Evolutionary conservation across 2,888 invertebrate species (phyloP), one percentile per base, ranked within the genome.

Genomic region (Idaea dimidiata): DNA sequence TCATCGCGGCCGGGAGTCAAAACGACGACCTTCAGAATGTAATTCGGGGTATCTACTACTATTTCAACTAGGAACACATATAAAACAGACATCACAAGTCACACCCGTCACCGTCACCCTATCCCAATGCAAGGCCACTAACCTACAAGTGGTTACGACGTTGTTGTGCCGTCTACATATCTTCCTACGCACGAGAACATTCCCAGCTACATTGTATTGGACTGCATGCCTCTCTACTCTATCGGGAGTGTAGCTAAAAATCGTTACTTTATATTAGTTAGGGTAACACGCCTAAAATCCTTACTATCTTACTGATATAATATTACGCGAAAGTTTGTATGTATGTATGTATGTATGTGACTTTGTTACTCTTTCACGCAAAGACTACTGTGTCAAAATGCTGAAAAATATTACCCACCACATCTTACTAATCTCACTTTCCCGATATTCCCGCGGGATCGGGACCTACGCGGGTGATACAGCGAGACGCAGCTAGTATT

Each of bases 101-200:
- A 71, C 59, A 59, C 63, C 75, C 75, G 72, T 69, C 78, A 77
- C 78, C 75, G 60, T 59, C 56, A 64, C 66, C 1, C 43, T 43
- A 43, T 43, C 43, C 10, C 43, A 43, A 43, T 14, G 43, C 63
- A 73, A 71, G 66, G 24, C 24, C 24, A 79, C 90, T 89, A 77
- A 92, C 93, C 93, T 91, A 43, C 43, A 14, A 43, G 43, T 43
- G 89, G 89, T 89, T 80, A 89, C 89, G 70, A 83, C 65, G 85
- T 87, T 90, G 90, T 89, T 87, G 87, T 93, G 92, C 70, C 91
- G 89, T 62, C 84, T 65, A 87, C 93, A 93, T 73, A 80, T 83
- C 81, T 80, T 83, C 76, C 85, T 91, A 87, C 84, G 80, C 71
- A 89, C 83, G 77, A 81, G 71, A 65, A 91, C 75, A 81, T 85